Evolutionary conservation across 2,888 invertebrate genomes (phyloP).

Genomic region (Punctoribates punctum): DNA sequence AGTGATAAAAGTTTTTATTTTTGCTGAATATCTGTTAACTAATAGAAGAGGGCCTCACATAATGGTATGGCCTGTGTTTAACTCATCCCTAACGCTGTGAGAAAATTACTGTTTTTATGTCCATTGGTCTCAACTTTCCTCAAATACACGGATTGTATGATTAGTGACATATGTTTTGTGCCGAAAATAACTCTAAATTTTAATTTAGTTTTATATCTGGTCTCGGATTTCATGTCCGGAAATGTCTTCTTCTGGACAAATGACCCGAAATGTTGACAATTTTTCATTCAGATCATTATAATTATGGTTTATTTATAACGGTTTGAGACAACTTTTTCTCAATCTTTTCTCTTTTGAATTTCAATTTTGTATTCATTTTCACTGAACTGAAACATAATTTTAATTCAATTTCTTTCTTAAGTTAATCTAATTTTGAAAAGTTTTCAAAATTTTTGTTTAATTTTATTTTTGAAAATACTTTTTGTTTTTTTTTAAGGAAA

Average conservation of each 20-base stretch:
- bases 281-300: not conserved
- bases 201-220: not conserved
- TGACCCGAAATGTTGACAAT: not conserved
- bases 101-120: not conserved
- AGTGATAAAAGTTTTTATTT: slow-evolving; percentile 7
- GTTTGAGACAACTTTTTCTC: too few species aligned
- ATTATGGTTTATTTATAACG: too few species aligned
- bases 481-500: too few species aligned
- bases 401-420: not conserved
- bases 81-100: not conserved
- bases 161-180: slow-evolving; percentile 14
- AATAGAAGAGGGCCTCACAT: not conserved
- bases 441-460: not conserved
- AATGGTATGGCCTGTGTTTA: not conserved
- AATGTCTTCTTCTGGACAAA: not conserved
- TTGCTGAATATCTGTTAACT: not conserved
- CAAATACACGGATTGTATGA: not conserved
- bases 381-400: not conserved
- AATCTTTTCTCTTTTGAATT: too few species aligned
- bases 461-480: not conserved
- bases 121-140: not conserved
- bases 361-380: not conserved
- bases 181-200: not conserved
- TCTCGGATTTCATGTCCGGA: not conserved
- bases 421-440: not conserved